A percentile compares a stretch with the other conserved stretches of the same genome.
Conservation (phyloP, 2,888 invertebrate species). For the Cepaea hortensis region DNA sequence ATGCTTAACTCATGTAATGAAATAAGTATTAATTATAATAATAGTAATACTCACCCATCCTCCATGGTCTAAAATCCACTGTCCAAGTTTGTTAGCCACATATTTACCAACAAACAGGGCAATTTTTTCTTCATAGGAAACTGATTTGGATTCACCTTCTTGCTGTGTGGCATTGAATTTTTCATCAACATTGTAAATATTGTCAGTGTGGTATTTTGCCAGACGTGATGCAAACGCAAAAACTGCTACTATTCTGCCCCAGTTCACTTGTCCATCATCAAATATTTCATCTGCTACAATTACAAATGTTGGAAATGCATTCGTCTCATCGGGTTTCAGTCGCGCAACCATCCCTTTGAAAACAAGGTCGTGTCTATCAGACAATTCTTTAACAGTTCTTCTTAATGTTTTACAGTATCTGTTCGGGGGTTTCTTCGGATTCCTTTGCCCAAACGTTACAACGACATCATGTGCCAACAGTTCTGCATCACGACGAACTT, state of each 20-base stretch:
- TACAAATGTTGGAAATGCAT: conserved; percentile 68
- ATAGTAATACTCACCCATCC: conserved; percentile 71
- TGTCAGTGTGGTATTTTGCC: conserved; percentile 59
- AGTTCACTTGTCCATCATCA: conserved; percentile 73
- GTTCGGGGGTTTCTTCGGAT: conserved; percentile 62
- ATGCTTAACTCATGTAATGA: no score
- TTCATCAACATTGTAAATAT: not conserved
- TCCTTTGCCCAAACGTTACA: conserved; percentile 59
- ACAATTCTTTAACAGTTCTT: conserved; percentile 71
- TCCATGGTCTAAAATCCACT: conserved; percentile 73
- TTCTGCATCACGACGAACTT: conserved; percentile 66
- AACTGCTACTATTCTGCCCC: conserved; percentile 74
- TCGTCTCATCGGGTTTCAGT: conserved; percentile 64
- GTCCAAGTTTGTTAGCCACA: conserved; percentile 69
- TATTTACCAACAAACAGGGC: conserved; percentile 72
- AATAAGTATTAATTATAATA: not conserved
- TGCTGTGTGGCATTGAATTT: not conserved
- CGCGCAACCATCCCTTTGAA: conserved; percentile 72
- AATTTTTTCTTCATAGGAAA: conserved; percentile 58
- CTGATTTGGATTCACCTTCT: conserved; percentile 6
- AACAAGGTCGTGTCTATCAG: conserved; percentile 70
- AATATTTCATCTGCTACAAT: conserved; percentile 74
- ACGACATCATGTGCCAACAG: conserved; percentile 67
- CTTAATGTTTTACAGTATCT: conserved; percentile 73
- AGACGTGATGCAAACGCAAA: conserved; percentile 72